Conservation (phyloP, 2,888 invertebrate genomes). For the Microplitis deprimator region DNA sequence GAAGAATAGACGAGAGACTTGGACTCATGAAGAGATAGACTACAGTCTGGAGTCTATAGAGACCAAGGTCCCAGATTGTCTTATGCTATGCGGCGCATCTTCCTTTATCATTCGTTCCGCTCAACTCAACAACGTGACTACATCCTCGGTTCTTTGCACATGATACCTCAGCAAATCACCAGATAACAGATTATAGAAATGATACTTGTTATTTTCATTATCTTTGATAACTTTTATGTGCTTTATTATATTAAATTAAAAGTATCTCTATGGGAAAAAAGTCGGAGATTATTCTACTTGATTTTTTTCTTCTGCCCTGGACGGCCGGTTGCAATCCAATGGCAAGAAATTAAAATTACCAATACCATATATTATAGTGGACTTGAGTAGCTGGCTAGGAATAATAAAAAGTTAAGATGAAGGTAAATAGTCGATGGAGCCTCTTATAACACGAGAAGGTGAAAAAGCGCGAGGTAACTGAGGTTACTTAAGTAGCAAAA, state of each 20-base stretch:
- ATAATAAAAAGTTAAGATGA: neutral
- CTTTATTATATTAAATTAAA: too few species aligned
- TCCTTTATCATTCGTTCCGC: constrained; percentile 53
- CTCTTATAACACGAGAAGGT: neutral
- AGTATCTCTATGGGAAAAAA: too few species aligned
- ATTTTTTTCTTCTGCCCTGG: too few species aligned
- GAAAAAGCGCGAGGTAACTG: constrained; percentile 18
- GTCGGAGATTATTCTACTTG: too few species aligned
- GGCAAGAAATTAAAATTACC: neutral
- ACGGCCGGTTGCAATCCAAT: neutral
- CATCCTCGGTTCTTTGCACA: constrained; percentile 45
- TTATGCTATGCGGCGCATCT: constrained; percentile 15
- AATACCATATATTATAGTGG: neutral
- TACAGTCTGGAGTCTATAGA: constrained; percentile 27
- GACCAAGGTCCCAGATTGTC: neutral
- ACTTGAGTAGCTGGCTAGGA: neutral
- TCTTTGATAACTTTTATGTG: neutral
- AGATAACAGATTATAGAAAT: constrained; percentile 22
- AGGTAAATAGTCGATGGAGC: neutral
- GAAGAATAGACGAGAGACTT: constrained; percentile 13
- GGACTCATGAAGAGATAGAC: constrained; percentile 17
- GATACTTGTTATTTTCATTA: constrained; percentile 6
- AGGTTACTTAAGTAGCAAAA: constrained; percentile 4
- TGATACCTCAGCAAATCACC: constrained; percentile 27
- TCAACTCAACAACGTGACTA: constrained; percentile 45